phyloP scores from a whole-genome alignment of 2,113 vertebrate genomes.

The Ctenomys sociabilis region DNA sequence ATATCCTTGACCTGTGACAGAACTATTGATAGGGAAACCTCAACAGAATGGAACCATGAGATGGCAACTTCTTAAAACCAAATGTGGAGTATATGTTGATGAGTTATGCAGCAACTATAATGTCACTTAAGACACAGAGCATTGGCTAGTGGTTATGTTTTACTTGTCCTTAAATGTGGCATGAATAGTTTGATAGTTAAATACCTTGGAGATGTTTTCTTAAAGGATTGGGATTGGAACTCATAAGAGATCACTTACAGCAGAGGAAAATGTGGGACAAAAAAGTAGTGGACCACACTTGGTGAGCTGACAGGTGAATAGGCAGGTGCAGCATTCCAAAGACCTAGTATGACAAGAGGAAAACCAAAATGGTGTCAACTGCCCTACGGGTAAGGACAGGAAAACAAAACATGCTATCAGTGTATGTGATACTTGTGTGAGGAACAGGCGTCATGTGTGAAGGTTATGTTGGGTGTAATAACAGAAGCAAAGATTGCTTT shows the following conservation, averaged over 20 bases:
- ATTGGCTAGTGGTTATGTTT: not conserved
- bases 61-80: not conserved
- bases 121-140: not conserved
- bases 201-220: not conserved
- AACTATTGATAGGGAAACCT: not conserved
- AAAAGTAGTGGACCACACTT: not conserved
- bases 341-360: not conserved
- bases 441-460: not conserved
- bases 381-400: not conserved
- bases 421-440: not conserved
- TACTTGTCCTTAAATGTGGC: not conserved
- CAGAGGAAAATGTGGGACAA: not conserved
- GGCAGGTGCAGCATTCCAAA: not conserved
- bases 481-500: not conserved
- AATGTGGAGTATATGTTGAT: not conserved
- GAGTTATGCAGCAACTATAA: not conserved
- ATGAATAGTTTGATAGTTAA: not conserved
- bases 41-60: not conserved
- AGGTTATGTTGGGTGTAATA: not conserved
- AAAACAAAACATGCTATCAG: not conserved
- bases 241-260: not conserved
- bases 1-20: no score
- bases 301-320: not conserved
- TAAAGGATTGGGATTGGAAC: not conserved
- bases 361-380: not conserved